A percentile compares a stretch with the other conserved stretches of the same genome.
Evolutionary conservation across 2,797 vertebrate species (phyloP).

Genomic region (Betta splendens): DNA sequence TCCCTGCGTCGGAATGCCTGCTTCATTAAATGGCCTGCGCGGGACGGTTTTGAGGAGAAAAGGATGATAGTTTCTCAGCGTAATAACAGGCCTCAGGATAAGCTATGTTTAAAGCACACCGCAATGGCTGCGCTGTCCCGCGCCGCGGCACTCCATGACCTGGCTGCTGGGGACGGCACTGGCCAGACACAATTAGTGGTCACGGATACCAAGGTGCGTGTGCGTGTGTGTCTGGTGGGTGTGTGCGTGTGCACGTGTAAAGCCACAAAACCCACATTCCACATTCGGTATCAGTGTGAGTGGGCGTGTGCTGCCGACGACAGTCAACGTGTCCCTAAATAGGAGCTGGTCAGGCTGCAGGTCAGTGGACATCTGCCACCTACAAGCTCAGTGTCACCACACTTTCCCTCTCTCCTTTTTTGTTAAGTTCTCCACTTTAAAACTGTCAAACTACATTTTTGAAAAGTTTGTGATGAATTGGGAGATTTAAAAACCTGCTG

Average conservation of each 20-base stretch:
- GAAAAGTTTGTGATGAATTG: background rate
- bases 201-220: slow-evolving; percentile 67
- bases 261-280: slow-evolving; percentile 59
- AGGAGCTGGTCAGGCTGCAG: slow-evolving; percentile 16
- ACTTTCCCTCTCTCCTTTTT: background rate
- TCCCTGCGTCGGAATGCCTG: slow-evolving; percentile 71
- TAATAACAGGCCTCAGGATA: slow-evolving; percentile 89
- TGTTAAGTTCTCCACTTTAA: background rate
- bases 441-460: background rate
- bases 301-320: slow-evolving; percentile 37
- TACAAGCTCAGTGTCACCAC: background rate
- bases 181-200: slow-evolving; percentile 77
- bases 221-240: slow-evolving; percentile 48
- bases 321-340: slow-evolving; percentile 54
- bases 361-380: slow-evolving; percentile 13
- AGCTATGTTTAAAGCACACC: slow-evolving; percentile 83
- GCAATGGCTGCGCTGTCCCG: slow-evolving; percentile 71
- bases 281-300: slow-evolving; percentile 59
- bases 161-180: slow-evolving; percentile 60
- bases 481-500: background rate
- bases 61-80: slow-evolving; percentile 86
- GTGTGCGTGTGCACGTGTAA: slow-evolving; percentile 45
- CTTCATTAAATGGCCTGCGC: slow-evolving; percentile 72
- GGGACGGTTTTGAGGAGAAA: slow-evolving; percentile 74
- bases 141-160: slow-evolving; percentile 71